Percentiles rank a stretch among this genome's conserved stretches.
Conservation (phyloP, 2,113 vertebrate genomes). For the Syngnathus floridae region DNA sequence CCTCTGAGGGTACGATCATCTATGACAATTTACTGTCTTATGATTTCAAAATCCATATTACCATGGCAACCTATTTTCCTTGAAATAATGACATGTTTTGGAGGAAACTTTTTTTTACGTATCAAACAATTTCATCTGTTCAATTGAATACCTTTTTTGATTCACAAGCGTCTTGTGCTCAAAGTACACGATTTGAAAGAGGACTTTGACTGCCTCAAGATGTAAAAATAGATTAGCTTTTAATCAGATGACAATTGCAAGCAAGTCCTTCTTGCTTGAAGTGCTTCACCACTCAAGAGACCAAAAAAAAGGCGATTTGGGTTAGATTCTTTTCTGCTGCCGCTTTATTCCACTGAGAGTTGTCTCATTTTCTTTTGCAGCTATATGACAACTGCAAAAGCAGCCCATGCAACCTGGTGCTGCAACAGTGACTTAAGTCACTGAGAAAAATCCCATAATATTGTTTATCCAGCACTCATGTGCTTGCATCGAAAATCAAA, state of each 20-base stretch:
- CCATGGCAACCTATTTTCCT: not conserved
- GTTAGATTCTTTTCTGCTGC: conserved; percentile 44
- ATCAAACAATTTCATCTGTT: conserved; percentile 1
- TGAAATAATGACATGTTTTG: conserved; percentile 2
- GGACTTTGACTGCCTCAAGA: conserved; percentile 21
- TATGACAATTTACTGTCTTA: conserved; percentile 9
- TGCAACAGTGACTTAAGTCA: conserved; percentile 3
- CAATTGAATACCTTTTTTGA: not conserved
- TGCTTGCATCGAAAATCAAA: not conserved
- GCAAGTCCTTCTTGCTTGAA: conserved; percentile 59
- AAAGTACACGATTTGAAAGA: conserved; percentile 21
- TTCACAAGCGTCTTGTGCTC: not conserved
- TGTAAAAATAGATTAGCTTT: conserved; percentile 59
- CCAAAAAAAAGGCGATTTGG: conserved; percentile 45
- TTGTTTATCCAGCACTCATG: not conserved
- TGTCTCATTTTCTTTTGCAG: conserved; percentile 3
- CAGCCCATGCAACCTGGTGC: not conserved
- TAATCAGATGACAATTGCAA: conserved; percentile 55
- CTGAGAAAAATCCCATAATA: conserved; percentile 4
- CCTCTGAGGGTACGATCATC: conserved; percentile 1
- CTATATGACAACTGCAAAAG: conserved; percentile 1
- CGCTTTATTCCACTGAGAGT: conserved; percentile 32
- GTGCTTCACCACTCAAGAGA: conserved; percentile 47
- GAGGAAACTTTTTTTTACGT: not conserved
- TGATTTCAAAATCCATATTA: not conserved